Base-by-base conservation (phyloP, 1,140 invertebrate genomes). In the Pseudoatta argentina region DNA sequence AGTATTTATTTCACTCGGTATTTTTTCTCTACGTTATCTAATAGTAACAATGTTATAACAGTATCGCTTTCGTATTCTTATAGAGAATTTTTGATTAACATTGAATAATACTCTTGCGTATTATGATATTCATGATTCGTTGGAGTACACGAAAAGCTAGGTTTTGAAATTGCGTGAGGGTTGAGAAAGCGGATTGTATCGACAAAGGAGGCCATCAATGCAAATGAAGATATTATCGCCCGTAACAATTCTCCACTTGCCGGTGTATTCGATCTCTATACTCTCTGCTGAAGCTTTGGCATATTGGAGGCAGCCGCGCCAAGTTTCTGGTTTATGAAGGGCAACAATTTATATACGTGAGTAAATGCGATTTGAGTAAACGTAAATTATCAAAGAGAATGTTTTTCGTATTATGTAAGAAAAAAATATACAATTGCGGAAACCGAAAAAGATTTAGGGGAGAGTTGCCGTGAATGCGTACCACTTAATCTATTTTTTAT, bases 161-260 rank as follows among this genome's bases (percentile, higher is more conserved):
- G 39, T 63, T 73, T 72, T 57, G 53, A 87, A 72, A 55, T 51
- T 39, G 14, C 48, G 12, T 51, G 30, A 79, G 59, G 73, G 71
- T 53, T 53, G n/a, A 75, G 34, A 71, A 51, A 76, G 24, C 30
- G 87, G 66, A 91, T 87, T 77, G 86, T 89, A 91, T 91, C 91
- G 91, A 66, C 89, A 78, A 71, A 86, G 89, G 78, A 87, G 81
- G 77, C 87, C 90, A 92, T 91, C 89, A 91, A 92, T 92, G 92
- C 89, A 93, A 92, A 92, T 93, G 91, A 93, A 93, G 92, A 93
- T 92, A 92, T 93, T 92, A 92, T 71, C 83, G 86, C 73, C 78
- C 69, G 73, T 59, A 83, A 48, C 76, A 66, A 66, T 87, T 55
- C 75, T 77, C 81, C 16, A 57, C 64, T 79, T 86, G 48, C 61